phyloP scores from a whole-genome alignment of 2,113 vertebrate genomes.

The Bungarus multicinctus region DNA sequence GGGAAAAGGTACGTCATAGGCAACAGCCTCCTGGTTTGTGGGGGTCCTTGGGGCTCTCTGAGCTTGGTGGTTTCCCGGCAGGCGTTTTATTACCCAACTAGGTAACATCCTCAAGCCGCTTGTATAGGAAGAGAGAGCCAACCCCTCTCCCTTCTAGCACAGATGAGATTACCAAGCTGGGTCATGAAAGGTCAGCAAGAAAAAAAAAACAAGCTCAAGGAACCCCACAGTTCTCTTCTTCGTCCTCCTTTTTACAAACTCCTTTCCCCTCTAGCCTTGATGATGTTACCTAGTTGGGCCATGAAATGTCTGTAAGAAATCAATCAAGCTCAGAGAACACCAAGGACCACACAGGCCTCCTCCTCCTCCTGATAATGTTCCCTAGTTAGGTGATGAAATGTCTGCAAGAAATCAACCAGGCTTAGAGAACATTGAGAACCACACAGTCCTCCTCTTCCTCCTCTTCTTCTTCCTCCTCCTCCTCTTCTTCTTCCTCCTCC shows the following conservation, averaged over 20 bases:
- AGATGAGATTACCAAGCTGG: not conserved
- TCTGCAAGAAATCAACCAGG: not conserved
- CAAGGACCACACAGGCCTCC: no score
- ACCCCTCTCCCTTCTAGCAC: not conserved
- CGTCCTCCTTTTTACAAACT: no score
- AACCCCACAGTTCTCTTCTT: no score
- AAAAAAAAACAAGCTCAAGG: no score
- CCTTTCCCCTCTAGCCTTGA: not conserved
- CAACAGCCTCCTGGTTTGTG: not conserved
- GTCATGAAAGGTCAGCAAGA: not conserved
- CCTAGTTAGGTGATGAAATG: not conserved
- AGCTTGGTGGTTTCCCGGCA: not conserved
- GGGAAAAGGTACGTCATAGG: not conserved
- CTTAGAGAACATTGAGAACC: not conserved
- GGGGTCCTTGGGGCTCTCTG: not conserved
- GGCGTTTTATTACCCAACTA: not conserved
- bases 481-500: no score
- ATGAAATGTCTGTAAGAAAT: not conserved
- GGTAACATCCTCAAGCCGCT: not conserved
- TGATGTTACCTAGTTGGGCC: not conserved
- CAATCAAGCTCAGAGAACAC: no score
- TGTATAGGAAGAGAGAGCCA: not conserved
- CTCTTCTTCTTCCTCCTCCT: no score
- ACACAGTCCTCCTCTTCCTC: no score
- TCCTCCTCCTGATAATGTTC: no score